Conservation (phyloP, 2,113 vertebrate species). For the Ailurus styani region DNA sequence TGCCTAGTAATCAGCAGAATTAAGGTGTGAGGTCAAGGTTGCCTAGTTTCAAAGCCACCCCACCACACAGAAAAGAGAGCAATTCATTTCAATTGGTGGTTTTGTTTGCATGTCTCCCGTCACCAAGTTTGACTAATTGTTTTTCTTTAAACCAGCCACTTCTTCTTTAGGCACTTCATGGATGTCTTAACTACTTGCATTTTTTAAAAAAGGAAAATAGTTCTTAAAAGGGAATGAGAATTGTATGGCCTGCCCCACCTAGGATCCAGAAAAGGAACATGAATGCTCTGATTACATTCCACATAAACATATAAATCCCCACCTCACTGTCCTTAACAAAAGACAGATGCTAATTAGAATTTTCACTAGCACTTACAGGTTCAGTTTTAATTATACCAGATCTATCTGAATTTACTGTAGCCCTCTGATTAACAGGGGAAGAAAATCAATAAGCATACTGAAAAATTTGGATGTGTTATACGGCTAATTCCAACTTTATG, state of each 20-base stretch:
- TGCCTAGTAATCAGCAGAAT: not conserved
- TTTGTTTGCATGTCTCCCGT: not conserved
- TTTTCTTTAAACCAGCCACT: not conserved
- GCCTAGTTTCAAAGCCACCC: not conserved
- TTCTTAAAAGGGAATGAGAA: not conserved
- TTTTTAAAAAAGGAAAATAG: not conserved
- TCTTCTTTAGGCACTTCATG: not conserved
- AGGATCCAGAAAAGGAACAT: not conserved
- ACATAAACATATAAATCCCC: not conserved
- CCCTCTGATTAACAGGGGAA: slow-evolving; percentile 78
- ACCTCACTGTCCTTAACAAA: slow-evolving; percentile 6
- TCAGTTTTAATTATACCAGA: slow-evolving; percentile 69
- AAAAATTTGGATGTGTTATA: slow-evolving; percentile 80
- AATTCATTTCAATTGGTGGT: rapidly evolving
- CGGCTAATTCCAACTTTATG: slow-evolving; percentile 81
- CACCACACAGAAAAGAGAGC: not conserved
- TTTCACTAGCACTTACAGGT: slow-evolving; percentile 52
- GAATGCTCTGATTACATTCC: not conserved
- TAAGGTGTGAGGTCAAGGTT: not conserved
- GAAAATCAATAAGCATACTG: slow-evolving; percentile 78
- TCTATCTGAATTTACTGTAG: slow-evolving; percentile 69
- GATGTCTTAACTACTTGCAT: not conserved
- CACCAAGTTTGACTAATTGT: not conserved
- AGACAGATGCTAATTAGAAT: slow-evolving; percentile 56
- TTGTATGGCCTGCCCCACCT: not conserved